Evolutionary conservation across 2,888 invertebrate species (phyloP), one percentile per base, ranked within the genome.

Genomic region (Arrhopalites spinosus): DNA sequence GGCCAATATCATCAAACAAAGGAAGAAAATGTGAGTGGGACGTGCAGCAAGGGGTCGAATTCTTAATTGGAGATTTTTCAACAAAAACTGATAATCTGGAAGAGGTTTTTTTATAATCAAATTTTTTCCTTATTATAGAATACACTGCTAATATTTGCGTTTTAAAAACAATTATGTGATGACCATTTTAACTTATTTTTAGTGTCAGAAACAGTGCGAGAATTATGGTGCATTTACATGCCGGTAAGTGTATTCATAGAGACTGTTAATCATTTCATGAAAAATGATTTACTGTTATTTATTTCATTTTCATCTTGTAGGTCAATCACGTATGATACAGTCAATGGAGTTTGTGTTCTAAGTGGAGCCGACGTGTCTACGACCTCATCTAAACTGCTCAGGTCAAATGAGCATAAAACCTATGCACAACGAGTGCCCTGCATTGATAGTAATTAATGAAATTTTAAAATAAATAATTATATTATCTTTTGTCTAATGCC

Each of bases 121-220:
- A n/a, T 20, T 20, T n/a, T 20, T 8, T n/a, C 5, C 23, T n/a
- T 53, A 8, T 8, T n/a, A 53, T 47, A 7, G 7, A 15, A 45
- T 45, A 15, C 15, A 47, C 47, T 47, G 15, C 8, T 45, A 15
- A 45, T 45, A 15, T 45, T 11, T 47, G 47, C 47, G n/a, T 47
- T 47, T n/a, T 17, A 47, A 47, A 2, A 47, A 36, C 36, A 3
- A 36, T 36, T 11, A 36, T 36, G 36, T n/a, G n/a, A n/a, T n/a
- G n/a, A n/a, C n/a, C n/a, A 36, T 36, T 36, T 36, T 36, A 36
- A 36, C 11, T 36, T 36, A 3, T 36, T 36, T 36, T 36, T 36
- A 85, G 83, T 85, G 85, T 77, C 84, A 83, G 74, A 82, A 82
- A 25, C 79, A 83, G 45, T 85, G 85, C 71, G 84, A 84, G 53